Conservation (phyloP, 2,888 invertebrate species). For the Cerastoderma edule region DNA sequence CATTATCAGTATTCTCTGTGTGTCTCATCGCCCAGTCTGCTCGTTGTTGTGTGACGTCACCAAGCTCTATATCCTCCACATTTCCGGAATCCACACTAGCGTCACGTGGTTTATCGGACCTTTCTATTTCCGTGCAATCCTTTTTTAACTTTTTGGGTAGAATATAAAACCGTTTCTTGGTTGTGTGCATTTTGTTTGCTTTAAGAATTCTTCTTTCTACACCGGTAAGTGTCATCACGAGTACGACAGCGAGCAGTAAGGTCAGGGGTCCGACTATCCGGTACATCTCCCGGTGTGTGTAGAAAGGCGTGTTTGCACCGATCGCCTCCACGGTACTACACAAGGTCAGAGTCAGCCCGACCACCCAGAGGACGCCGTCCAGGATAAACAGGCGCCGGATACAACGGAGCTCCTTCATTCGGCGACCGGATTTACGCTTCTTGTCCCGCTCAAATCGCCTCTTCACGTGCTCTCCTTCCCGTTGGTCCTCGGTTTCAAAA, state of each 20-base stretch:
- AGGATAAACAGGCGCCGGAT: slow-evolving; percentile 32
- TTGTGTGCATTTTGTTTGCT: slow-evolving; percentile 20
- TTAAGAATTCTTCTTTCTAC: slow-evolving; percentile 40
- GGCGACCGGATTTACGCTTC: background rate
- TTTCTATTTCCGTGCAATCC: background rate
- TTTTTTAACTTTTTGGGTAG: slow-evolving; percentile 30
- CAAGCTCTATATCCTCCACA: slow-evolving; percentile 41
- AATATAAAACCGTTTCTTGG: slow-evolving; percentile 21
- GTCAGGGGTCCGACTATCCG: slow-evolving; percentile 30
- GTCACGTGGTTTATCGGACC: background rate
- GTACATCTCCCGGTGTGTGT: slow-evolving; percentile 27
- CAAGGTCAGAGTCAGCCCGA: slow-evolving; percentile 31
- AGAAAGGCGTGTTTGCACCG: slow-evolving; percentile 44
- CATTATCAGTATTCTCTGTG: background rate
- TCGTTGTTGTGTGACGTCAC: background rate
- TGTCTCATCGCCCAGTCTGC: background rate
- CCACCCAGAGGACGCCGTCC: slow-evolving; percentile 25
- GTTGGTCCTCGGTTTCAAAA: slow-evolving; percentile 48
- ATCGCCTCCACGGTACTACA: slow-evolving; percentile 46
- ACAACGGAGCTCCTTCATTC: background rate
- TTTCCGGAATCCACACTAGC: slow-evolving; percentile 33
- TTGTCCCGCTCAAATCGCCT: slow-evolving; percentile 28
- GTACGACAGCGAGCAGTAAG: slow-evolving; percentile 20
- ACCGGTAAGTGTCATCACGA: slow-evolving; percentile 35
- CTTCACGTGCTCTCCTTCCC: slow-evolving; percentile 40